Conservation (phyloP, 2,888 invertebrate genomes). For the Ellobium chinense region DNA sequence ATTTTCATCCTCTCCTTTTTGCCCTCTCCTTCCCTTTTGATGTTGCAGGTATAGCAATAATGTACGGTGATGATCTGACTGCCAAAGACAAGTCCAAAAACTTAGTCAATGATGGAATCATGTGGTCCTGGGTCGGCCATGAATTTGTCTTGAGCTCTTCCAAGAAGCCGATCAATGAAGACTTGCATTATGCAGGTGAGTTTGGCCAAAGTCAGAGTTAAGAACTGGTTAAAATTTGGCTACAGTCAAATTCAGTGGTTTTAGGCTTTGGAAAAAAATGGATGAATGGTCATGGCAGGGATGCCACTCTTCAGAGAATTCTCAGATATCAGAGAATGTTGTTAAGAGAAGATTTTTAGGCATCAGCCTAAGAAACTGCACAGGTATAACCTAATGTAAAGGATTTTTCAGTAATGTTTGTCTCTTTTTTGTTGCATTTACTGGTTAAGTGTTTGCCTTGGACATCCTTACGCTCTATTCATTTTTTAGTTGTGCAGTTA, state of each 20-base stretch:
- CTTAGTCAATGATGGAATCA: slow-evolving; percentile 19
- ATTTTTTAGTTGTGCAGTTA: too few species aligned
- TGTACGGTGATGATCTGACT: slow-evolving; percentile 59
- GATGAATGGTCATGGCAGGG: too few species aligned
- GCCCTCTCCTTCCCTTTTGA: background rate
- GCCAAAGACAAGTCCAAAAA: background rate
- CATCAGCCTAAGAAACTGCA: too few species aligned
- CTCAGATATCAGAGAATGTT: too few species aligned
- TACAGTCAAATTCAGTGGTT: background rate
- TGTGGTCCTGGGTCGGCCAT: slow-evolving; percentile 42
- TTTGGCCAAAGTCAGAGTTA: background rate
- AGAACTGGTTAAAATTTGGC: background rate
- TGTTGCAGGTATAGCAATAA: slow-evolving; percentile 54
- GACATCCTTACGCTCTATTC: too few species aligned
- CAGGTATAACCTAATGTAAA: too few species aligned
- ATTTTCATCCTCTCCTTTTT: too few species aligned
- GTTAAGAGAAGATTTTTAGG: too few species aligned
- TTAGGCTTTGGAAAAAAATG: background rate
- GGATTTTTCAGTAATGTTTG: too few species aligned
- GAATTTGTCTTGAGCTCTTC: slow-evolving; percentile 11
- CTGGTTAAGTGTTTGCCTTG: too few species aligned
- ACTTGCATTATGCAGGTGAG: slow-evolving; percentile 36
- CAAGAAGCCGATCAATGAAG: background rate
- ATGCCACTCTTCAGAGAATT: too few species aligned
- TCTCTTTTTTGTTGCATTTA: too few species aligned